Evolutionary conservation across 2,797 vertebrate genomes (phyloP), one percentile per base, ranked within the genome.

Genomic region (Alectoris magna): DNA sequence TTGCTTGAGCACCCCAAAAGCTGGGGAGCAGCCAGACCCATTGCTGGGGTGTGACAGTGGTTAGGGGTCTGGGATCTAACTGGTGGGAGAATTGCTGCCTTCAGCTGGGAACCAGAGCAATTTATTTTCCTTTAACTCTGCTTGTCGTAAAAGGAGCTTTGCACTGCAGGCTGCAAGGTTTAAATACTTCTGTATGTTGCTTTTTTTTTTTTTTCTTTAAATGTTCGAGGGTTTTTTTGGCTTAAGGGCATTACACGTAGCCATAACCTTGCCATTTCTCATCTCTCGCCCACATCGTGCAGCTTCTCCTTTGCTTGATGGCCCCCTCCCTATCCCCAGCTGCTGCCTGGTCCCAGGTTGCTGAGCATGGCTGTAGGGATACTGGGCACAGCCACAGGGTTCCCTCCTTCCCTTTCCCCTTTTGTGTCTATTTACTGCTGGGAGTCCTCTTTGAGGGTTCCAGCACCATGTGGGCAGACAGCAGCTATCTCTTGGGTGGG

Each of bases 1-100:
- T 0, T 4, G 34, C 0, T 0, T 3, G 18, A 36, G 27, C 26
- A n/a, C 14, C 1, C 2, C 0, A 4, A 21, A 59, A 39, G 55
- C 36, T 3, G 1, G 8, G 73, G n/a, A 11, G 9, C 60, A 1
- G 23, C 36, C 39, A 2, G 60, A 63, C 31, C n/a, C 21, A 41
- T 38, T 72, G 51, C 10, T 0, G 1, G 59, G 31, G 2, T 13
- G 59, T 13, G 41, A 31, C 0, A 4, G 51, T 23, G 5, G 9
- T 1, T 2, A 5, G 18, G 78, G 56, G 16, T 67, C 8, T 6
- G 12, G 43, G 79, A 17, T 17, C 51, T 44, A 7, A 16, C 6
- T 0, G 0, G 39, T 23, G 18, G 49, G 49, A 36, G 14, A 24
- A 11, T 14, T 71, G 29, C 49, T 86, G 62, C 53, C 22, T 38